Conservation (phyloP, 2,797 vertebrate species). For the Neostethus bicornis region DNA sequence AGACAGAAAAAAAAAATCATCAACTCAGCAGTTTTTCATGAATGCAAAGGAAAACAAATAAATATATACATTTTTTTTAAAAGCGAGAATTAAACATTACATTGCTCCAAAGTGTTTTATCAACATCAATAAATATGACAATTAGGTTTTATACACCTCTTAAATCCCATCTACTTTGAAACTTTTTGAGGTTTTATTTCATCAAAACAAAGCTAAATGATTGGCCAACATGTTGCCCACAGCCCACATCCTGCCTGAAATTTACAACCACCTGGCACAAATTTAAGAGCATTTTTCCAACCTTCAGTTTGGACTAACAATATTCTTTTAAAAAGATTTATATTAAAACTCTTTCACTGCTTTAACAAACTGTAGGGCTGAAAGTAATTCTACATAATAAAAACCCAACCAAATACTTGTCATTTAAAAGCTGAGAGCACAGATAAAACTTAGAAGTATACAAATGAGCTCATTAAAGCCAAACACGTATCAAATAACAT, state of each 20-base stretch:
- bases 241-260: no score
- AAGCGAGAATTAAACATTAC: no score
- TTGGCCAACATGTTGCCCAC: conserved; percentile 1
- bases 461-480: conserved; percentile 13
- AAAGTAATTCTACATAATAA: neutral
- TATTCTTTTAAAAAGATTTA: conserved; percentile 30
- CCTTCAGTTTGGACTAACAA: conserved; percentile 1
- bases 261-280: conserved; percentile 7
- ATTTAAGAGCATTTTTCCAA: conserved; percentile 8
- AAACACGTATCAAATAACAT: neutral
- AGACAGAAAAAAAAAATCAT: conserved; percentile 74
- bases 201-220: conserved; percentile 1
- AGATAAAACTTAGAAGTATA: conserved; percentile 18
- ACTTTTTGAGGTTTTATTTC: neutral
- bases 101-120: neutral
- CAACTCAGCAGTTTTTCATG: conserved; percentile 76
- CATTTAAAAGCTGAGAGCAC: conserved; percentile 24
- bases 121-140: neutral
- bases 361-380: conserved; percentile 9
- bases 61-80: no score
- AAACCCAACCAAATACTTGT: neutral
- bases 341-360: conserved; percentile 15
- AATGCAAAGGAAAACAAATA: conserved; percentile 21
- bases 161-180: neutral
- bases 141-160: neutral